A percentile compares a stretch with the other conserved stretches of the same genome.
Conservation (phyloP, 2,113 vertebrate genomes). For the Axis porcinus region DNA sequence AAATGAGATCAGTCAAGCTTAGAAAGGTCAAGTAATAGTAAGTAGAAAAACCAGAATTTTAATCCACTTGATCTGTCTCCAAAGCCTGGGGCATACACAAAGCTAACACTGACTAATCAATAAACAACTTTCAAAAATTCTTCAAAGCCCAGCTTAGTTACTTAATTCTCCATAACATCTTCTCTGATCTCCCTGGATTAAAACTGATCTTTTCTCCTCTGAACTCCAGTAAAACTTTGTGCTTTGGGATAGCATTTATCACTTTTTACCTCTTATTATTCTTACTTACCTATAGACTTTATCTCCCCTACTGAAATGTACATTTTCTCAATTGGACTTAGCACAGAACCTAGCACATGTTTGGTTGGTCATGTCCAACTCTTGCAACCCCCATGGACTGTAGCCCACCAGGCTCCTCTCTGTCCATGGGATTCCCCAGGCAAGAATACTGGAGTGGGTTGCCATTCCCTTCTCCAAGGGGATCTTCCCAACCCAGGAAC, state of each 20-base stretch:
- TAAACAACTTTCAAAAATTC: not conserved
- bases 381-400: not conserved
- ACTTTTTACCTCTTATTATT: not conserved
- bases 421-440: not conserved
- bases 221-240: not conserved
- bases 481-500: not conserved
- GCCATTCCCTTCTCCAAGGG: not conserved
- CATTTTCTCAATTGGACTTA: not conserved
- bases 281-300: not conserved
- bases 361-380: not conserved
- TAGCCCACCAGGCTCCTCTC: not conserved
- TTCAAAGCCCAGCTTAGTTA: not conserved
- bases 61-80: not conserved
- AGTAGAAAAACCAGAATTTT: constrained; percentile 18
- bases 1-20: constrained; percentile 9
- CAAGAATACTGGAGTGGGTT: not conserved
- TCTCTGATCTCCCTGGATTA: not conserved
- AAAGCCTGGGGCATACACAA: not conserved
- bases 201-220: not conserved
- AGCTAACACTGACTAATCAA: not conserved
- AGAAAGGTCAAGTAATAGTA: not conserved
- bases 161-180: not conserved
- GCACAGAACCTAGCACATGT: not conserved
- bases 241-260: not conserved
- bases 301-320: not conserved